Evolutionary conservation across 2,797 vertebrate genomes (phyloP).

Genomic region (Hoplostethus mediterraneus): DNA sequence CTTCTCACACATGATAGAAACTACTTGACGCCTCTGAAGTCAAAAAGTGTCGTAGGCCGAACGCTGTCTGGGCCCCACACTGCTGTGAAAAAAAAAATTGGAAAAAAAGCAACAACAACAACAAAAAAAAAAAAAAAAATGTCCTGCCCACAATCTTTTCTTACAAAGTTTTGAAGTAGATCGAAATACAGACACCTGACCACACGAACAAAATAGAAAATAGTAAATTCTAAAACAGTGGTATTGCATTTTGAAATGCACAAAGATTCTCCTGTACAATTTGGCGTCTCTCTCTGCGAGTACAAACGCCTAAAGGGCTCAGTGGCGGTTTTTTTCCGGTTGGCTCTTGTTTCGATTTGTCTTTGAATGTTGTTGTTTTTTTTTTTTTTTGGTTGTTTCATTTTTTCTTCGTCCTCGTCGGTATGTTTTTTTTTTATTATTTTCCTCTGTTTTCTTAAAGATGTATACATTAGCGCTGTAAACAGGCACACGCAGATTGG

Average conservation of each 20-base stretch:
- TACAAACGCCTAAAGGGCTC: constrained; percentile 97
- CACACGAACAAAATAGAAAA: constrained; percentile 98
- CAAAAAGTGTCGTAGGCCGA: constrained; percentile 83
- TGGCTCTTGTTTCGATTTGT: constrained; percentile 38
- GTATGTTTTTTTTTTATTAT: not conserved
- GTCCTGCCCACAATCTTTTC: constrained; percentile 91
- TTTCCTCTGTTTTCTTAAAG: constrained; percentile 69
- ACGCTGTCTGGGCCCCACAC: constrained; percentile 84
- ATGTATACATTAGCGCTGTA: constrained; percentile 95
- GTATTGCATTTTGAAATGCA: constrained; percentile 98
- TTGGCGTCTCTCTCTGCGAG: constrained; percentile 92
- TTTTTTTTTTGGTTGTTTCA: constrained; percentile 4
- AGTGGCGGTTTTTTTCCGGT: constrained; percentile 82
- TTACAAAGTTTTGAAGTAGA: constrained; percentile 92
- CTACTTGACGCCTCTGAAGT: constrained; percentile 92
- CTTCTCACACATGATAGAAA: constrained; percentile 98
- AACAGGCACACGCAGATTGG: constrained; percentile 97
- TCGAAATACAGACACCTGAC: constrained; percentile 89
- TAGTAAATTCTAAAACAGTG: constrained; percentile 97
- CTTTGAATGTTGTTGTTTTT: constrained; percentile 25
- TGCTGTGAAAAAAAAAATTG: constrained; percentile 65
- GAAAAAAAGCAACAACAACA: constrained; percentile 14
- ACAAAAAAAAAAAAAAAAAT: constrained; percentile 57
- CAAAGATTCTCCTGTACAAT: constrained; percentile 92
- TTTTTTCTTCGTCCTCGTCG: constrained; percentile 28